These are phyloP conservation scores for Campopleginae sp. DNA, from an alignment of 2,888 invertebrate species.

Conservation along the genomic window DNA sequence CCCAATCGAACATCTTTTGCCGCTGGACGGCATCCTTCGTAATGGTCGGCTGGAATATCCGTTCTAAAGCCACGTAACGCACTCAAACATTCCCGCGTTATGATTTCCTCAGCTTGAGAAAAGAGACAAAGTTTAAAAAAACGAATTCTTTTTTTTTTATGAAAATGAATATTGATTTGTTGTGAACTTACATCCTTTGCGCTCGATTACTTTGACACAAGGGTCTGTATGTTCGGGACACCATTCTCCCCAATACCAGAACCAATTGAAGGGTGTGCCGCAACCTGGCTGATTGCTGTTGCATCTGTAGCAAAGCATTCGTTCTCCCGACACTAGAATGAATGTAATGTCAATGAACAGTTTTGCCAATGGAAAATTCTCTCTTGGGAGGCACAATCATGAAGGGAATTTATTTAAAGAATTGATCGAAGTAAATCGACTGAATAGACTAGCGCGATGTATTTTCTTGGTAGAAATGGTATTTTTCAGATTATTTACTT, in stretches of 20 bases:
- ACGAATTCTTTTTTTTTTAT: not conserved
- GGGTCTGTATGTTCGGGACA: slow-evolving; percentile 94
- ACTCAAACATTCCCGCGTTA: slow-evolving; percentile 94
- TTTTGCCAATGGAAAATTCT: not conserved
- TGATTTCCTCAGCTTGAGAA: slow-evolving; percentile 89
- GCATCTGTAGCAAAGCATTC: slow-evolving; percentile 91
- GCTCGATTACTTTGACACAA: slow-evolving; percentile 95
- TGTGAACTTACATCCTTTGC: slow-evolving; percentile 89
- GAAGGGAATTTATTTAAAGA: not conserved
- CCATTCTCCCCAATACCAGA: slow-evolving; percentile 90
- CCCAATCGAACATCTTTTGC: slow-evolving; percentile 92
- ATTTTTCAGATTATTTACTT: not conserved
- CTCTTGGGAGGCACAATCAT: not conserved
- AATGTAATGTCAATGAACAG: not conserved
- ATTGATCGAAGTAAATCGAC: not conserved
- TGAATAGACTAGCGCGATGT: not conserved
- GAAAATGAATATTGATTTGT: not conserved
- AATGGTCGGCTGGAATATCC: slow-evolving; percentile 96
- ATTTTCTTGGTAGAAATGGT: not conserved
- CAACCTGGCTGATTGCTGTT: slow-evolving; percentile 96
- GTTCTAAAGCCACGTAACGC: slow-evolving; percentile 90
- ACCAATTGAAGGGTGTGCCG: slow-evolving; percentile 93
- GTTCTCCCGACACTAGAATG: slow-evolving; percentile 59
- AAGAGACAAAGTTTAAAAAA: slow-evolving; percentile 13
- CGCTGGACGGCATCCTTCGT: slow-evolving; percentile 94